phyloP scores from a whole-genome alignment of 2,888 invertebrate species.

The Lepas anatifera region DNA sequence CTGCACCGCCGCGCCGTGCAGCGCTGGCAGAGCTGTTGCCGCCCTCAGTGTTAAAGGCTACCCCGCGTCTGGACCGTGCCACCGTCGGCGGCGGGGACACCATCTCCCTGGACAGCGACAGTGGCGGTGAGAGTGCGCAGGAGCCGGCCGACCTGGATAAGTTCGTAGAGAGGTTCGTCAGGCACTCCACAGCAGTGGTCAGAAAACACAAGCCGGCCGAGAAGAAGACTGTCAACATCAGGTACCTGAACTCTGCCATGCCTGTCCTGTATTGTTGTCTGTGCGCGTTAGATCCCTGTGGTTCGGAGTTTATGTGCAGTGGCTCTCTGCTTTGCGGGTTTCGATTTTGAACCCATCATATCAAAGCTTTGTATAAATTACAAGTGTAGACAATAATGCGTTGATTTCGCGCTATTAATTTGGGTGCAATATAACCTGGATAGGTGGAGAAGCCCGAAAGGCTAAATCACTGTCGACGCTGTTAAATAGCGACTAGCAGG shows the following conservation, averaged over 20 bases:
- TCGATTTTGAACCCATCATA: too few relatives aligned
- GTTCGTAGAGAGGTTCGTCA: neutral
- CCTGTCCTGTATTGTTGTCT: too few relatives aligned
- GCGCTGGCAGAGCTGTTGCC: slow-evolving; percentile 4
- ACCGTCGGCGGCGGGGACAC: neutral
- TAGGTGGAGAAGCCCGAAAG: too few relatives aligned
- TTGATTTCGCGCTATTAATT: too few relatives aligned
- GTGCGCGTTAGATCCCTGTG: too few relatives aligned
- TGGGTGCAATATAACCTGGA: too few relatives aligned
- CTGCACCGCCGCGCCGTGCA: slow-evolving; percentile 4
- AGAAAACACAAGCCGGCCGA: neutral
- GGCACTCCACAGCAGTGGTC: neutral
- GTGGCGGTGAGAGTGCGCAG: neutral
- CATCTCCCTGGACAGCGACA: neutral
- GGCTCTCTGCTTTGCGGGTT: too few relatives aligned
- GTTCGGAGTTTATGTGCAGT: too few relatives aligned
- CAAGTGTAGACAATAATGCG: too few relatives aligned
- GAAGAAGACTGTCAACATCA: neutral
- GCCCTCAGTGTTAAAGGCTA: neutral
- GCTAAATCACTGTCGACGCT: too few relatives aligned
- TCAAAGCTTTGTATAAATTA: too few relatives aligned
- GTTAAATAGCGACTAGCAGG: too few relatives aligned
- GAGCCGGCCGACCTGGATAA: neutral
- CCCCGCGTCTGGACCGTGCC: slow-evolving; percentile 5
- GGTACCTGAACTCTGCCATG: neutral